Evolutionary conservation across 2,888 invertebrate genomes (phyloP), one percentile per base, ranked within the genome.

Genomic region (Lasioglossum figueresi): DNA sequence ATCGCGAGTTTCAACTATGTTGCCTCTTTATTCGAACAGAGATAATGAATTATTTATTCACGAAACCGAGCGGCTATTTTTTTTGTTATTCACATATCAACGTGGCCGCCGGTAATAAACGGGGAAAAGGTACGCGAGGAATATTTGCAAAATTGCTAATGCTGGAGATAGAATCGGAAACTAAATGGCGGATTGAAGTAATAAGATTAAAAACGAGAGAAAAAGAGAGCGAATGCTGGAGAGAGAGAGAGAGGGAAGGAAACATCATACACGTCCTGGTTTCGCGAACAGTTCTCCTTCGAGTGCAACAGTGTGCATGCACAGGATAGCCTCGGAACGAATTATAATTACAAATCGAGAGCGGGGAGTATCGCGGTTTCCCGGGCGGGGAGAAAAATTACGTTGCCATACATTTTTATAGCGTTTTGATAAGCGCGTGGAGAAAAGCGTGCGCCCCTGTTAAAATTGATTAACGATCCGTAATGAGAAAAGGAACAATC

Each of bases 311-410:
- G 63, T 4, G 23, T 40, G 43, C 23, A 52, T 48, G 27, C 34
- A 8, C 16, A 66, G 31, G 45, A 43, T 56, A 56, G 48, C 73
- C 80, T 77, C 73, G 68, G 66, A 77, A 82, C 77, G 52, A 83
- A 89, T 91, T 91, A 89, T 86, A 90, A 91, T 91, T 90, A 91
- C 87, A 91, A 90, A 90, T 89, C 81, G 85, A 88, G 82, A 89
- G 79, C 79, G 76, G 77, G 31, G 81, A 87, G 43, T 23, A n/a
- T 87, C 82, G 83, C 68, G 71, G 80, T 89, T 88, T 88, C 83
- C 79, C 76, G 80, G 40, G n/a, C 31, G 66, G 77, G 52, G 56
- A 77, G 76, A 82, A 85, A 80, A 40, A 87, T 79, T 76, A 76
- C 66, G 31, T 40, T 72, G 31, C n/a, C 31, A 70, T 73, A 52